Base-by-base conservation (phyloP, 1,140 invertebrate species). In the Macrostomum lignano region DNA sequence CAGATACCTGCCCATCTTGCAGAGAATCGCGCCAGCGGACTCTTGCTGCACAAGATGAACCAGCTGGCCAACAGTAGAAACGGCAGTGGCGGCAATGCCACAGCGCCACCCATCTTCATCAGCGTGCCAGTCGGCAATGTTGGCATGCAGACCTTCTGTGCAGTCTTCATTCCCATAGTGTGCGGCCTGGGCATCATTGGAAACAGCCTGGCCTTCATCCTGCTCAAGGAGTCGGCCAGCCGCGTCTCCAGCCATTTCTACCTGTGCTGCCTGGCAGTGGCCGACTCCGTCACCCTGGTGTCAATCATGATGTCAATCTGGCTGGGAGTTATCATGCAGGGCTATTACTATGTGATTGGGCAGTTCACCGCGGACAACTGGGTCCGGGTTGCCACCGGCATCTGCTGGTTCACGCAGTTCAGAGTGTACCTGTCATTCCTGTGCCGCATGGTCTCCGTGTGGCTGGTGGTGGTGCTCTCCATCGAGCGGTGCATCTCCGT, bases 241-340 rank as follows among this genome's bases (percentile, higher is more conserved):
- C 15, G 19, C 15, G 19, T 28, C 14, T 28, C 26, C 15, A 15
- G 14, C 19, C 26, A 28, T 28, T 28, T 28, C 26, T 28, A 28
- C 19, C 26, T 28, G 7, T 28, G 26, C 14, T 28, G 26, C 14
- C 19, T 28, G 26, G 26, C 26, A 9, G 26, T 28, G 15, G 15
- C 19, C 9, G 26, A 28, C 19, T 7, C 19, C 15, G 3, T 28
- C 19, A 15, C 26, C 5, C 19, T 28, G 9, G 7, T 28, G 3
- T 15, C 14, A 15, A 15, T 28, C 9, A 3, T 28, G 7, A 14
- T 17, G 4, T 5, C 26, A 28, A 15, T 28, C 19, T 28, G 26
- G 26, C 14, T 17, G 3, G 26, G 15, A 3, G 19, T 28, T 3
- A 14, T 28, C 19, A 7, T 28, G 3, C 26, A 17, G 26, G 14